These are phyloP conservation scores for Elysia crispata DNA, from an alignment of 2,888 invertebrate genomes.

Conservation along the genomic window DNA sequence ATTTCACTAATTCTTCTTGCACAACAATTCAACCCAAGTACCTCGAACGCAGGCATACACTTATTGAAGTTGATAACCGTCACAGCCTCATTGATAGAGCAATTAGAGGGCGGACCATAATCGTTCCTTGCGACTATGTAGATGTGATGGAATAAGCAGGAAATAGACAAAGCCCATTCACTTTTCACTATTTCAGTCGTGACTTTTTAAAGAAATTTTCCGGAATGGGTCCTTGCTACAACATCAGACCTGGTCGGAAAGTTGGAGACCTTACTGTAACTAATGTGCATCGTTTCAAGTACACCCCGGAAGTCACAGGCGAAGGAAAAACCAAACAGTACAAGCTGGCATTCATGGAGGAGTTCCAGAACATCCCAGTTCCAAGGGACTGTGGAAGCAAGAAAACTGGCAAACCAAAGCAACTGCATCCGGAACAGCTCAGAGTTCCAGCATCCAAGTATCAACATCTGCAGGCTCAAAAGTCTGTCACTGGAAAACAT, in stretches of 20 bases:
- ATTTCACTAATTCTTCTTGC: no score
- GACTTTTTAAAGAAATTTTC: conserved; percentile 48
- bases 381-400: conserved; percentile 7
- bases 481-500: no score
- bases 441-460: no score
- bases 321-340: background rate
- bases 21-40: conserved; percentile 43
- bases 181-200: conserved; percentile 42
- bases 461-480: no score
- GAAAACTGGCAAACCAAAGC: no score
- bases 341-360: background rate
- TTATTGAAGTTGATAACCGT: conserved; percentile 49
- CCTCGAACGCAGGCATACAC: conserved; percentile 52
- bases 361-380: background rate
- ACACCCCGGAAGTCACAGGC: conserved; percentile 31
- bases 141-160: conserved; percentile 24
- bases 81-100: conserved; percentile 42
- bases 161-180: conserved; percentile 17
- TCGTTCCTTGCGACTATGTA: conserved; percentile 31
- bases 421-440: no score
- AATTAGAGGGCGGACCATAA: no score
- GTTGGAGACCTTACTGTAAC: conserved; percentile 45
- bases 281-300: conserved; percentile 35
- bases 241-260: conserved; percentile 41
- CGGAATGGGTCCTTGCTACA: conserved; percentile 32